Evolutionary conservation across 2,113 vertebrate species (phyloP), one percentile per base, ranked within the genome.

Genomic region (Rhabdomys dilectus): DNA sequence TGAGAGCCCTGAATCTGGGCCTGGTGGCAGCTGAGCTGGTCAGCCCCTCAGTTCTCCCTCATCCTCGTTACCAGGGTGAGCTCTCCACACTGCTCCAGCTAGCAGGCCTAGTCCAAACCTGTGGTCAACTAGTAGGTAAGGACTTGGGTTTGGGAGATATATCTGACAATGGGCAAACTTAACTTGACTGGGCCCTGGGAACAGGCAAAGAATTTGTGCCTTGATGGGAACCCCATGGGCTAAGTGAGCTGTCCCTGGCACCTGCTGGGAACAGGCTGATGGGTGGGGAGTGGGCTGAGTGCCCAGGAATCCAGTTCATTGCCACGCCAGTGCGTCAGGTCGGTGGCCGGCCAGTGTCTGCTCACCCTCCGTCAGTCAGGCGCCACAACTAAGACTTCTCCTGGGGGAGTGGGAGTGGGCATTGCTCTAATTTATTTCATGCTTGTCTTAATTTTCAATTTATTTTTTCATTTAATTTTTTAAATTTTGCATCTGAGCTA

Each of bases 361-460:
- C 70, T 29, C 26, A 42, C 1, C 51, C 60, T 89, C 89, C 42
- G 73, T 80, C 93, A 19, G 2, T 36, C 15, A 62, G 97, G 93
- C 75, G 29, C 92, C 97, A 75, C 93, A 36, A 17, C 62, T 51
- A 88, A 96, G 93, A 89, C 62, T 80, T 75, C 85, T 90, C 64
- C 56, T 51, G 94, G 34, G 5, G 75, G 62, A 96, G 48, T 73
- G 5, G 75, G 62, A 96, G 48, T 73, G 81, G 96, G 29, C 64
- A 45, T 82, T 21, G 1, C 95, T 68, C 29, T 91, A 60, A 68
- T 94, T 90, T 87, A 96, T 94, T 97, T 97, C 96, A 96, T 0
- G 96, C 96, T 96, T 97, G 97, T 97, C 96, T 97, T 97, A 51
- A 91, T 96, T 93, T 97, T 70, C 93, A 96, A 98, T 98, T 97